phyloP scores from a whole-genome alignment of 2,888 invertebrate species.

The Sialis lutaria region DNA sequence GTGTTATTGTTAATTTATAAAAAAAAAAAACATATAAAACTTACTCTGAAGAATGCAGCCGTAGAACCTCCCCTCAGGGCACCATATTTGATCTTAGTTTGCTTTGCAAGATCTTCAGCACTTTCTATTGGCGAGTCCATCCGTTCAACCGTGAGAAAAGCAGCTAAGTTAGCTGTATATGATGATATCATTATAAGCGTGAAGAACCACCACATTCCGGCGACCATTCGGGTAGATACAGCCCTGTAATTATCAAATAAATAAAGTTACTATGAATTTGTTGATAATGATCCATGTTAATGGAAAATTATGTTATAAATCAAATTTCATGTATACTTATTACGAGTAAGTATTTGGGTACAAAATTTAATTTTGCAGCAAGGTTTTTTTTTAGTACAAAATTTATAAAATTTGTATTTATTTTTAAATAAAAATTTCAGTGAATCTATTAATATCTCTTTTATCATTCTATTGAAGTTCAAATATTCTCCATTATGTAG shows the following conservation, averaged over 20 bases:
- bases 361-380: background rate
- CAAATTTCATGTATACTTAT: background rate
- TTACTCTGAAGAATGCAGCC: slow-evolving; percentile 82
- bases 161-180: slow-evolving; percentile 90
- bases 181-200: slow-evolving; percentile 91
- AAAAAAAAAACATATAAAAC: background rate
- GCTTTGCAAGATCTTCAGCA: slow-evolving; percentile 89
- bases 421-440: too few relatives aligned
- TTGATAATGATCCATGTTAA: too few relatives aligned
- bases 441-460: too few relatives aligned
- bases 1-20: background rate
- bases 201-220: slow-evolving; percentile 93
- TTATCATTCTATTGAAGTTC: background rate
- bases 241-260: slow-evolving; percentile 35
- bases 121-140: slow-evolving; percentile 92
- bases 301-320: background rate
- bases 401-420: too few relatives aligned
- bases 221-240: slow-evolving; percentile 74
- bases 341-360: background rate
- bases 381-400: background rate
- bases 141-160: slow-evolving; percentile 80
- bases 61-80: slow-evolving; percentile 87
- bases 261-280: too few relatives aligned
- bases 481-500: background rate
- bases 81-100: slow-evolving; percentile 95